Conservation (phyloP, 2,888 invertebrate species). For the Eupithecia subumbrata region DNA sequence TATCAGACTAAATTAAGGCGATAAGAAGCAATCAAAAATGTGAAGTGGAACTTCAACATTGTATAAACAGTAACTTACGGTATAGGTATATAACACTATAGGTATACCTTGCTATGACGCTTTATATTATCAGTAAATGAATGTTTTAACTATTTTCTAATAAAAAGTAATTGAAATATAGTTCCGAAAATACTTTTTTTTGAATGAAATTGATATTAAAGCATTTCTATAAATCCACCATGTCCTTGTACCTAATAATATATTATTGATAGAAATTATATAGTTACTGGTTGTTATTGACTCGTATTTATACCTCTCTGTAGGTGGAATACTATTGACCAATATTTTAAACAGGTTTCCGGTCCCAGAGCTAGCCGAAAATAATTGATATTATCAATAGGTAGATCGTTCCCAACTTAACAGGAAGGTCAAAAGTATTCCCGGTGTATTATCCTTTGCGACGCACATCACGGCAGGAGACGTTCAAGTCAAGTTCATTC, state of each 20-base stretch:
- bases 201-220: not conserved
- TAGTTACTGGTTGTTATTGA: not conserved
- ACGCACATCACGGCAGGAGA: slow-evolving; percentile 32
- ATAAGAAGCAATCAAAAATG: not conserved
- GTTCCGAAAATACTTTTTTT: not conserved
- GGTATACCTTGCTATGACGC: not conserved
- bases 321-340: not conserved
- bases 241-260: not conserved
- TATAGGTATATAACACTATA: no score
- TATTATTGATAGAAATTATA: not conserved
- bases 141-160: not conserved
- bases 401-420: slow-evolving; percentile 26
- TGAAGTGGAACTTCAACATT: not conserved
- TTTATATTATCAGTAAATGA: not conserved
- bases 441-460: slow-evolving; percentile 36
- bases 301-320: not conserved
- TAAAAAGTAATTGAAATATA: not conserved
- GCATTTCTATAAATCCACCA: not conserved
- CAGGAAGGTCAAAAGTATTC: slow-evolving; percentile 39
- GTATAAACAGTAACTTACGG: not conserved
- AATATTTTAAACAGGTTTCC: not conserved
- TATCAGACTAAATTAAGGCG: not conserved
- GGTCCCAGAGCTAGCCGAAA: slow-evolving; percentile 11
- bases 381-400: slow-evolving; percentile 21
- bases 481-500: slow-evolving; percentile 58